Evolutionary conservation across 2,797 vertebrate species (phyloP), one percentile per base, ranked within the genome.

Genomic region (Eulemur rubriventer): DNA sequence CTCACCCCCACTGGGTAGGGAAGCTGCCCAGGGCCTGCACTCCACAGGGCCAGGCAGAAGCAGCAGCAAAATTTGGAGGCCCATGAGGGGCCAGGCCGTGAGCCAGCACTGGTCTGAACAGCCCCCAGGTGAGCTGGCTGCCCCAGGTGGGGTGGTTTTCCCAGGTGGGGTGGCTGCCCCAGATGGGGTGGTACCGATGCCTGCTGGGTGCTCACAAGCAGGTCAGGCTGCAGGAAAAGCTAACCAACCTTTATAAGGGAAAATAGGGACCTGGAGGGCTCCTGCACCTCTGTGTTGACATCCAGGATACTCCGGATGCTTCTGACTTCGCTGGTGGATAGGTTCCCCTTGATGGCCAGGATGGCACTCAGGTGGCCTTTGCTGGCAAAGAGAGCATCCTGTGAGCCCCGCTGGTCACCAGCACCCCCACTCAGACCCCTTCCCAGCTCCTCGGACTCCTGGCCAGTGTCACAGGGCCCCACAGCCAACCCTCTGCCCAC

Each of bases 291-390:
- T 0, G 96, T 96, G 78, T 91, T 98, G 94, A 99, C 98, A 35
- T 98, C 97, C 79, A 99, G 94, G 55, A 99, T 99, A 16, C 89
- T 97, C 89, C 99, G 98, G 97, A 99, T 99, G 95, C 98, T 98
- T 95, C 91, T 98, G 73, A 97, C 33, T 0, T 99, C 98, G 0
- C 97, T 95, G 6, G 76, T 98, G 0, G 98, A 98, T 61, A 99
- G 97, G 88, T 99, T 99, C 2, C 92, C 98, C 97, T 99, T 99
- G 96, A 99, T 98, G 96, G 98, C 97, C 96, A 99, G 98, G 96
- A 99, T 98, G 0, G 99, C 98, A 6, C 96, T 98, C 96, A 99
- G 95, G 28, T 99, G 99, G 63, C 84, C 98, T 55, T 99, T 99
- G 94, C 99, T 99, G 98, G 26, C 7, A 35, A 97, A 43, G 91